Conservation (phyloP, 2,113 vertebrate species). For the Dunckerocampus dactyliophorus region DNA sequence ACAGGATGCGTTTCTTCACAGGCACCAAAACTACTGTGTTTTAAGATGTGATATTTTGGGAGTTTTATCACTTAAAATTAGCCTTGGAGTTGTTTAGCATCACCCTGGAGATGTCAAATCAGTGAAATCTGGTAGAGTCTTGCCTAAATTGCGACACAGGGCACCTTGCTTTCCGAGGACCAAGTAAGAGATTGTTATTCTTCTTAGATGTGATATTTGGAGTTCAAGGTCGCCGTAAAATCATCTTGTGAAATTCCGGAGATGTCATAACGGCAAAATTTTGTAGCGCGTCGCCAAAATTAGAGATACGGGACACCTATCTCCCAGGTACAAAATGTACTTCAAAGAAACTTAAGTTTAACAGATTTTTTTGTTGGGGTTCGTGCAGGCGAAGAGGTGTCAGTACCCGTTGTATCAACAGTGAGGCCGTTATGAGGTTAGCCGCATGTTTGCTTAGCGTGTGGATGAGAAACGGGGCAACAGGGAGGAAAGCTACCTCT, state of each 20-base stretch:
- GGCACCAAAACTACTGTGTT: too few relatives aligned
- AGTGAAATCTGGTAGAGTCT: background rate
- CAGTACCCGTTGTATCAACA: too few relatives aligned
- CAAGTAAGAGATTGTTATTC: too few relatives aligned
- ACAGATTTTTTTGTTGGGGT: background rate
- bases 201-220: background rate
- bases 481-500: too few relatives aligned
- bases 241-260: too few relatives aligned
- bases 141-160: background rate
- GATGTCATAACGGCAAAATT: too few relatives aligned
- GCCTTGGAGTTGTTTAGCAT: background rate
- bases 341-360: background rate
- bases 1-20: background rate
- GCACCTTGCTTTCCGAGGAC: background rate
- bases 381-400: background rate
- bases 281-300: too few relatives aligned
- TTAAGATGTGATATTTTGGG: background rate
- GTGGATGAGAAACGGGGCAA: too few relatives aligned
- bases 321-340: too few relatives aligned
- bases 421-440: too few relatives aligned
- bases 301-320: too few relatives aligned
- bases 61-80: background rate
- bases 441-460: too few relatives aligned
- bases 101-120: background rate
- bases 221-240: background rate